Evolutionary conservation across 2,113 vertebrate species (phyloP).

Genomic region (Colaptes auratus): DNA sequence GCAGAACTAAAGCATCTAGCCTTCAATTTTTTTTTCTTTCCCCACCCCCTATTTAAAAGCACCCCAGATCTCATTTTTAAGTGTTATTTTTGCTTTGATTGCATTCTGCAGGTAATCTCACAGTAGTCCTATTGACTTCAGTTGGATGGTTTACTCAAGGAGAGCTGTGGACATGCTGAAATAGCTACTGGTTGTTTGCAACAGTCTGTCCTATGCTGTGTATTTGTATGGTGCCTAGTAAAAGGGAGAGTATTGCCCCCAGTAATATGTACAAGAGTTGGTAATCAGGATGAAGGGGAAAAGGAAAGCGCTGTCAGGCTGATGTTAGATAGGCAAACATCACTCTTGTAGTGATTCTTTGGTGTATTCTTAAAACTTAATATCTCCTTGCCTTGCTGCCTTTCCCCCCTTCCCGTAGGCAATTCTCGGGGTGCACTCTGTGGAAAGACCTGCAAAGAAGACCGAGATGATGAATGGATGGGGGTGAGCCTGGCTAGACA

Average conservation of each 20-base stretch:
- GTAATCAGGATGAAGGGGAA: neutral
- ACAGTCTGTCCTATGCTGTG: neutral
- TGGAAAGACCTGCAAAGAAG: conserved; percentile 95
- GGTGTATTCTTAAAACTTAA: neutral
- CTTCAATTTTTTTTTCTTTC: too few relatives aligned
- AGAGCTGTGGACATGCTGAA: neutral
- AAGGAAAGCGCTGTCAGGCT: neutral
- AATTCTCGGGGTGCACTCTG: conserved; percentile 84
- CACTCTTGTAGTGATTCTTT: neutral
- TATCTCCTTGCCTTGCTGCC: neutral
- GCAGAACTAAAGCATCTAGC: neutral
- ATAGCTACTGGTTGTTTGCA: neutral
- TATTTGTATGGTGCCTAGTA: neutral
- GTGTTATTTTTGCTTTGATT: neutral
- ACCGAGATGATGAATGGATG: conserved; percentile 97
- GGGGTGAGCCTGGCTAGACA: conserved; percentile 95
- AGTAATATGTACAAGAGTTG: neutral
- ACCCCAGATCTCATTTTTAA: too few relatives aligned
- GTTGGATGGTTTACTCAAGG: neutral
- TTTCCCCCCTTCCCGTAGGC: conserved; percentile 73
- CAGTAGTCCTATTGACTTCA: neutral
- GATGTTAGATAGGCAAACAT: neutral
- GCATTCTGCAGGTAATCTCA: neutral
- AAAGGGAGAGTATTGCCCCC: neutral
- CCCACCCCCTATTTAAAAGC: too few relatives aligned